Evolutionary conservation across 2,113 vertebrate species (phyloP).

Genomic region (Tringa solitaria): DNA sequence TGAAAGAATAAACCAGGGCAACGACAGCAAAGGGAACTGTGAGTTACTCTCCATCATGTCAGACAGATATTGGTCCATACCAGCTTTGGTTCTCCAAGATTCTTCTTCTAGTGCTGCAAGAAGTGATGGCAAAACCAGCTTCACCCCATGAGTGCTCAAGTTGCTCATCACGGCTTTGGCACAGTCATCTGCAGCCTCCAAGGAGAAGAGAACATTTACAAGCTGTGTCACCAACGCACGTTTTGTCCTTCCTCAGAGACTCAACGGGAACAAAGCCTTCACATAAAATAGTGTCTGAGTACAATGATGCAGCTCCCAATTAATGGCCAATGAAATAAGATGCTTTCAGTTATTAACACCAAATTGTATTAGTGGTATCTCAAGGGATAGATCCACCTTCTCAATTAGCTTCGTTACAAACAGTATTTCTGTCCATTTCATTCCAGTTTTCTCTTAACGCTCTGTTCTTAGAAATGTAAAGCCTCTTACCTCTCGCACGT

Average conservation of each 20-base stretch:
- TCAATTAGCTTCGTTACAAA: background rate
- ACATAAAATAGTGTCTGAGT: background rate
- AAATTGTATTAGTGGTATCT: background rate
- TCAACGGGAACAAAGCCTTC: background rate
- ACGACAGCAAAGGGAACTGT: background rate
- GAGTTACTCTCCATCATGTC: background rate
- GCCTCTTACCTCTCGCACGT: slow-evolving; percentile 93
- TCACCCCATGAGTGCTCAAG: slow-evolving; percentile 96
- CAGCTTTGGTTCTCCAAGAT: slow-evolving; percentile 98
- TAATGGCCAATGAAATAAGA: background rate
- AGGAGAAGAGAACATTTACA: slow-evolving; percentile 56
- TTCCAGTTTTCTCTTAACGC: background rate
- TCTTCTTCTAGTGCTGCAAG: slow-evolving; percentile 95
- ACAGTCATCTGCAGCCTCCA: slow-evolving; percentile 97
- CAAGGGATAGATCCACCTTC: background rate
- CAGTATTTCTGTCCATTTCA: background rate
- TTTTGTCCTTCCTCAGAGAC: background rate
- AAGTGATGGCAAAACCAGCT: slow-evolving; percentile 94
- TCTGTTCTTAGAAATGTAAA: background rate
- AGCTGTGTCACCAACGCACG: background rate
- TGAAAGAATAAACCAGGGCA: background rate
- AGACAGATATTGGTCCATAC: slow-evolving; percentile 59
- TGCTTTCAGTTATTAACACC: background rate
- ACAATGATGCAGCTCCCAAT: background rate
- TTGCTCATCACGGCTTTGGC: slow-evolving; percentile 99